Base-by-base conservation (phyloP, 2,888 invertebrate genomes). In the Acanthococcus lagerstroemiae region DNA sequence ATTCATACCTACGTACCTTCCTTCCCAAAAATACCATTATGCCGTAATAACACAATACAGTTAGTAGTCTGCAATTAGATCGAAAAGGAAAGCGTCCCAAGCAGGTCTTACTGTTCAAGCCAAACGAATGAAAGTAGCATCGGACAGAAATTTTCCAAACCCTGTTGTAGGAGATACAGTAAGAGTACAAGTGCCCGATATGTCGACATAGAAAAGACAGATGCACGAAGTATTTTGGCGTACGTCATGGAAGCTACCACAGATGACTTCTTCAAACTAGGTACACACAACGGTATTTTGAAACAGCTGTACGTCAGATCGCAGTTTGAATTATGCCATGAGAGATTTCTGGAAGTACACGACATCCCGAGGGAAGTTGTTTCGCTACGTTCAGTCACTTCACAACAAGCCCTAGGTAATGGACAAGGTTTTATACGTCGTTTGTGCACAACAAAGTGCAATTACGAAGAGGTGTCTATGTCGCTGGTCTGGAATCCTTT, bases 121-220 rank as follows among this genome's bases (percentile, higher is more conserved):
- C 15, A 30, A 30, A 15, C 15, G 37, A 6, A 30, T 30, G 37
- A 30, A 30, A 30, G 15, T 30, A 30, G 7, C 6, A 30, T 30
- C 37, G 7, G 37, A 30, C 15, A 6, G 37, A 15, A 30, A 30
- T 15, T 30, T 30, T 9, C 37, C 37, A 9, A 30, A 30, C 15
- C 37, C 37, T 30, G 37, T 30, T 30, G 37, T 30, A 9, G 37
- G 37, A 9, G 37, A 30, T 15, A 30, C 37, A 30, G 37, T 30
- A 30, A n/a, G n/a, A n/a, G n/a, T n/a, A n/a, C n/a, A n/a, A n/a
- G n/a, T n/a, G n/a, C n/a, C n/a, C n/a, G n/a, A n/a, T n/a, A n/a
- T n/a, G 68, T 65, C 46, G 55, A 68, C 46, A 30, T 50, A 46
- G 67, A 44, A 57, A 55, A 30, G 44, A 30, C 45, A 52, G 58